Conservation (phyloP, 1,140 invertebrate genomes). For the Drosophila persimilis region DNA sequence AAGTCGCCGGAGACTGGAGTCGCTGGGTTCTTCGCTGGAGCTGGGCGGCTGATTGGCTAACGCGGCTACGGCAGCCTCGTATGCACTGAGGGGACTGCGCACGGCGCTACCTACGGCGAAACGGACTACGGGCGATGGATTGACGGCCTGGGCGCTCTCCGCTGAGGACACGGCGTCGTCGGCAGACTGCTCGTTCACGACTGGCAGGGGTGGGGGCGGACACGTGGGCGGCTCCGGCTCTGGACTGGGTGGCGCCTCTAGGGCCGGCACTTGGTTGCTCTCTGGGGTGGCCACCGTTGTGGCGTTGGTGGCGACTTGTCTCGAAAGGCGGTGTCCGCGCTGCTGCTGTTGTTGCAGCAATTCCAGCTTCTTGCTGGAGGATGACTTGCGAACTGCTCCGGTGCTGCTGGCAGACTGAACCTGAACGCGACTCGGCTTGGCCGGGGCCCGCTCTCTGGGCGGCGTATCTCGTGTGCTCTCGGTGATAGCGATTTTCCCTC, state of each 20-base stretch:
- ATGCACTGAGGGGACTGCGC: slow-evolving; percentile 57
- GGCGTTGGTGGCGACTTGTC: slow-evolving; percentile 26
- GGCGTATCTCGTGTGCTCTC: slow-evolving; percentile 77
- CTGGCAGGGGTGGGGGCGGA: slow-evolving; percentile 33
- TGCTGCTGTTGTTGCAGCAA: slow-evolving; percentile 70
- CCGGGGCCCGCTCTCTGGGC: slow-evolving; percentile 74
- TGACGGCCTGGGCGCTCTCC: slow-evolving; percentile 62
- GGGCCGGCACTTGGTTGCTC: slow-evolving; percentile 31
- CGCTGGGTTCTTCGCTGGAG: slow-evolving; percentile 62
- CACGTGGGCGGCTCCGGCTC: slow-evolving; percentile 16
- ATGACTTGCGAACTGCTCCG: slow-evolving; percentile 52
- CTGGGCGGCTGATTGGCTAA: slow-evolving; percentile 65
- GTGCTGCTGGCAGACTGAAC: slow-evolving; percentile 53
- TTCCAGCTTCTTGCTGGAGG: slow-evolving; percentile 56
- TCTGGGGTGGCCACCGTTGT: slow-evolving; percentile 47
- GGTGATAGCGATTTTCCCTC: slow-evolving; percentile 78
- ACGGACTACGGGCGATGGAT: slow-evolving; percentile 48
- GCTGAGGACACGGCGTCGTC: slow-evolving; percentile 67
- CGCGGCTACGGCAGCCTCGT: slow-evolving; percentile 62
- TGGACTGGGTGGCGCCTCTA: slow-evolving; percentile 39
- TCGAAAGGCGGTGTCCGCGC: slow-evolving; percentile 57
- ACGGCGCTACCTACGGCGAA: slow-evolving; percentile 78
- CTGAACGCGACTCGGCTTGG: slow-evolving; percentile 71
- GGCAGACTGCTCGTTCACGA: slow-evolving; percentile 48
- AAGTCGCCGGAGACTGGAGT: slow-evolving; percentile 63